A percentile compares a stretch with the other conserved stretches of the same genome.
These are phyloP conservation scores for Elmis aenea DNA, from an alignment of 2,888 invertebrate genomes.

Conservation along the genomic window DNA sequence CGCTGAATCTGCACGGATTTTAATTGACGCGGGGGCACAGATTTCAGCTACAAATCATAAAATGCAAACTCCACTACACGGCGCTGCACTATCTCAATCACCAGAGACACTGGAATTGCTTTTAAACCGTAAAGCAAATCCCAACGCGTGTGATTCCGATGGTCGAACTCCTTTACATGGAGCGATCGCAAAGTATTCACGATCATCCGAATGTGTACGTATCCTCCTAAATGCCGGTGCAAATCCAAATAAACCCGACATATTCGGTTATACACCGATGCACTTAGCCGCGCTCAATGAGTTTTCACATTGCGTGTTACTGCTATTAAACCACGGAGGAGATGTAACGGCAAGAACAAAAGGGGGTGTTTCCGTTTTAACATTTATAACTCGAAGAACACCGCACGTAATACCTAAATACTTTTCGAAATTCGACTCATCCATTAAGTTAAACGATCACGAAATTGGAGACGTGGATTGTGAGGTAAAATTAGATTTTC, in stretches of 20 bases:
- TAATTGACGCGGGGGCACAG: slow-evolving; percentile 70
- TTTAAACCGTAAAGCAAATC: slow-evolving; percentile 52
- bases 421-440: slow-evolving; percentile 61
- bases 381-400: slow-evolving; percentile 78
- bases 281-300: slow-evolving; percentile 82
- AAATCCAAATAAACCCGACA: slow-evolving; percentile 70
- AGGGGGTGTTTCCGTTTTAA: slow-evolving; percentile 73
- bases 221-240: slow-evolving; percentile 62
- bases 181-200: slow-evolving; percentile 72
- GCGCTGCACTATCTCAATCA: slow-evolving; percentile 77
- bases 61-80: slow-evolving; percentile 77
- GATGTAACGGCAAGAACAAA: slow-evolving; percentile 77
- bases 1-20: slow-evolving; percentile 66
- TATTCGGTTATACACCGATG: slow-evolving; percentile 78
- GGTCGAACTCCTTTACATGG: slow-evolving; percentile 76
- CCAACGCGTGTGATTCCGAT: slow-evolving; percentile 62
- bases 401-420: slow-evolving; percentile 72
- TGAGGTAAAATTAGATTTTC: slow-evolving; percentile 66
- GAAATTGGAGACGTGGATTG: slow-evolving; percentile 84
- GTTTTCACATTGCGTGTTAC: slow-evolving; percentile 68
- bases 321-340: slow-evolving; percentile 71
- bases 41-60: slow-evolving; percentile 71
- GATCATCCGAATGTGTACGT: slow-evolving; percentile 66
- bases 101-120: slow-evolving; percentile 70
- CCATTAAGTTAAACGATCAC: slow-evolving; percentile 75